These are phyloP conservation scores for Campoletis sonorensis DNA, from an alignment of 1,140 invertebrate genomes.

Conservation along the genomic window DNA sequence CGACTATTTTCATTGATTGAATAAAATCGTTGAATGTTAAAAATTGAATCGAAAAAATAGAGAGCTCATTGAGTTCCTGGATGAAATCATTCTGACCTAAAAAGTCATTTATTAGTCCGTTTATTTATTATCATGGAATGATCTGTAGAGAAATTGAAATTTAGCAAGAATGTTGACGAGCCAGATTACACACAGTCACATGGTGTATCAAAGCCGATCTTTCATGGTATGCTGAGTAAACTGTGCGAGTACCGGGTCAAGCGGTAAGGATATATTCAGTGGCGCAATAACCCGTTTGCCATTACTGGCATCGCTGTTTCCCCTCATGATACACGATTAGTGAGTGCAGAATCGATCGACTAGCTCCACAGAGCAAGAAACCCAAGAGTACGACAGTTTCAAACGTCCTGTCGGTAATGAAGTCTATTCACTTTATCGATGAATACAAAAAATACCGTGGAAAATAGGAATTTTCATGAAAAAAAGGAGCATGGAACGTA, in stretches of 20 bases:
- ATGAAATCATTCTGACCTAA: not conserved
- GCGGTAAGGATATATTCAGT: constrained; percentile 13
- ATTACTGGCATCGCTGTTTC: constrained; percentile 11
- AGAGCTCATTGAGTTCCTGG: no score
- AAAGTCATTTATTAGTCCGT: not conserved
- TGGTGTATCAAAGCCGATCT: not conserved
- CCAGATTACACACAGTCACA: not conserved
- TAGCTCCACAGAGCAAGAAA: not conserved
- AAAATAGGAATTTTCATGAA: no score
- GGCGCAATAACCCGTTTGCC: constrained; percentile 26
- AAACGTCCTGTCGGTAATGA: not conserved
- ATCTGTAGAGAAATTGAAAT: not conserved
- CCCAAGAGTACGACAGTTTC: not conserved
- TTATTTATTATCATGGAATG: no score
- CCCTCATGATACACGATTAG: constrained; percentile 2
- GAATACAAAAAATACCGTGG: not conserved
- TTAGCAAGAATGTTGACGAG: not conserved
- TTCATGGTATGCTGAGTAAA: not conserved
- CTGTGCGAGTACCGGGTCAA: constrained; percentile 6
- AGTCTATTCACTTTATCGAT: not conserved
- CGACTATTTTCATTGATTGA: no score
- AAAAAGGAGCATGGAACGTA: no score
- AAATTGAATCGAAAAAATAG: no score
- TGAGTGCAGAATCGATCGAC: constrained; percentile 1
- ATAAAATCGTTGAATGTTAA: no score